Percentiles rank a stretch among this genome's conserved stretches.
These are phyloP conservation scores for Shargacucullia verbasci DNA, from an alignment of 2,888 invertebrate species.

Conservation along the genomic window DNA sequence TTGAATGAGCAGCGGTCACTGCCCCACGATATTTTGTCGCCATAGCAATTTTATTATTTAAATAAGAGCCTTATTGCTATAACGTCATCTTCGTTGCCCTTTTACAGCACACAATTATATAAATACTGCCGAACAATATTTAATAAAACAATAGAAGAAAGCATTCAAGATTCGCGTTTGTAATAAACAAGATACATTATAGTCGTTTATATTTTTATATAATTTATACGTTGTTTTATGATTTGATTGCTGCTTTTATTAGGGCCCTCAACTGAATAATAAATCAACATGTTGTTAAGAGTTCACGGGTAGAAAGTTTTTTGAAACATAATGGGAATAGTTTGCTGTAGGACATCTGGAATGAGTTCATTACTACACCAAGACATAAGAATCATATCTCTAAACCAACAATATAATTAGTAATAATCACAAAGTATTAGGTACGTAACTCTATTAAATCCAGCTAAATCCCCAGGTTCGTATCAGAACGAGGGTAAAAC, in stretches of 20 bases:
- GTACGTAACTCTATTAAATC: conserved; percentile 25
- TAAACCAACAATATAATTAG: background rate
- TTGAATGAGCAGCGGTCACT: conserved; percentile 14
- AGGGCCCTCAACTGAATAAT: conserved; percentile 1
- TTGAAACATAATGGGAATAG: background rate
- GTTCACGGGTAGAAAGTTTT: too few species aligned
- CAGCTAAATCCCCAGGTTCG: conserved; percentile 15
- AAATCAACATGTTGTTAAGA: conserved; percentile 14
- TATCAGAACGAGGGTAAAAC: conserved; percentile 18
- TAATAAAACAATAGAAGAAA: too few species aligned
- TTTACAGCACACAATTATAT: too few species aligned
- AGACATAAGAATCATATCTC: conserved; percentile 11
- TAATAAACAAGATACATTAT: too few species aligned
- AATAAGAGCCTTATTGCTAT: background rate
- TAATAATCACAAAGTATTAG: too few species aligned
- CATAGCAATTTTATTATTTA: background rate
- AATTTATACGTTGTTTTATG: conserved; percentile 1
- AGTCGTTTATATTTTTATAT: too few species aligned
- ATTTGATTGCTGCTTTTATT: conserved; percentile 10
- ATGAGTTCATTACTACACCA: too few species aligned
- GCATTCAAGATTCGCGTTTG: background rate
- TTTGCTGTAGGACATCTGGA: too few species aligned
- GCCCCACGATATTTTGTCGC: conserved; percentile 2
- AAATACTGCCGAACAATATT: too few species aligned
- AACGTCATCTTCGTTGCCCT: too few species aligned